A percentile compares a stretch with the other conserved stretches of the same genome.
Conservation (phyloP, 2,113 vertebrate genomes). For the Oreotrochilus melanogaster region DNA sequence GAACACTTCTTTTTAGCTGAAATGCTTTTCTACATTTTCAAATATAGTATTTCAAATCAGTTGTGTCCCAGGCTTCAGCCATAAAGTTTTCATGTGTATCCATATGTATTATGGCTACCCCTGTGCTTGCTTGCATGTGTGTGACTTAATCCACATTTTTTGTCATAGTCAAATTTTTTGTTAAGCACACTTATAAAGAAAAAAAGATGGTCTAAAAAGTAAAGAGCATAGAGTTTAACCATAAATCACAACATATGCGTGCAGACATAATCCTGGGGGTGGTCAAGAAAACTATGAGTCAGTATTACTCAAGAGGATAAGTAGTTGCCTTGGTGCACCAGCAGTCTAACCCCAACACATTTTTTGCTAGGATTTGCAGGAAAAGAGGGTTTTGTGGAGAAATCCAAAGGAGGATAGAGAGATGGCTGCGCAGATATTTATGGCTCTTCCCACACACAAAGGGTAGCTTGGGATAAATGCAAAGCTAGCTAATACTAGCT, state of each 20-base stretch:
- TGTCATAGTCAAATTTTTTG: not conserved
- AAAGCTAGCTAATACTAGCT: not conserved
- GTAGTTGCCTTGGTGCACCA: not conserved
- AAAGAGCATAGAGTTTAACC: not conserved
- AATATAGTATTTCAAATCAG: not conserved
- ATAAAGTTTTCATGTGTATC: not conserved
- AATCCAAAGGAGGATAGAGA: not conserved
- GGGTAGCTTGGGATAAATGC: not conserved
- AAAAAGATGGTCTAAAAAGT: not conserved
- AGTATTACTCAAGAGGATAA: conserved; percentile 29
- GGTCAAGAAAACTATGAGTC: conserved; percentile 9
- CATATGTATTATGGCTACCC: not conserved
- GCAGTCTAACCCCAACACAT: not conserved
- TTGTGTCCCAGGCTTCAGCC: not conserved
- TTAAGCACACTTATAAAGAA: not conserved
- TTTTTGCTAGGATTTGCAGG: conserved; percentile 2
- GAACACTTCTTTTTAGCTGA: not conserved
- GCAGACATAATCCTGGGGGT: conserved; percentile 3
- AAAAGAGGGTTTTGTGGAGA: not conserved
- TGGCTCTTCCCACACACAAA: not conserved
- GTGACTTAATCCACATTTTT: not conserved
- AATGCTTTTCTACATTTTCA: not conserved
- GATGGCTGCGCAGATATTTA: not conserved
- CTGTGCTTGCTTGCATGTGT: not conserved
- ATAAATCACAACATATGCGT: not conserved